Evolutionary conservation across 2,888 invertebrate genomes (phyloP).

Genomic region (Spodoptera exigua): DNA sequence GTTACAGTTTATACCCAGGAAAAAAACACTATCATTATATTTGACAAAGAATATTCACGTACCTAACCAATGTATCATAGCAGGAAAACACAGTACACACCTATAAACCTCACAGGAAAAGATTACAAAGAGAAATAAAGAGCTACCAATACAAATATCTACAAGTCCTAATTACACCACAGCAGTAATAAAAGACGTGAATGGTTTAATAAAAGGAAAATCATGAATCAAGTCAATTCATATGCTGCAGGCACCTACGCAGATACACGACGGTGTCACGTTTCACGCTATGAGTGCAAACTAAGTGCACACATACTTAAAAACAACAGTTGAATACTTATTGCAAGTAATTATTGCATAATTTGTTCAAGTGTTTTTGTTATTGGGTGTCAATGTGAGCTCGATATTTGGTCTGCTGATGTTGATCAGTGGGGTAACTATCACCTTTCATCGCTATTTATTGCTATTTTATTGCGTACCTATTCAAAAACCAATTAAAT

Average conservation of each 20-base stretch:
- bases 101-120: too few relatives aligned
- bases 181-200: slow-evolving; percentile 1
- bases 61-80: too few relatives aligned
- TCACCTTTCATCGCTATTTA: too few relatives aligned
- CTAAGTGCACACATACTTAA: slow-evolving; percentile 5
- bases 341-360: slow-evolving; percentile 8
- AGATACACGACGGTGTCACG: background rate
- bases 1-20: too few relatives aligned
- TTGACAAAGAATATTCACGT: too few relatives aligned
- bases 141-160: background rate
- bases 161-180: slow-evolving; percentile 33
- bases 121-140: too few relatives aligned
- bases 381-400: slow-evolving; percentile 10
- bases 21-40: too few relatives aligned
- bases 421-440: too few relatives aligned
- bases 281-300: slow-evolving; percentile 25
- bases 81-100: too few relatives aligned
- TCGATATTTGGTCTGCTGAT: slow-evolving; percentile 9
- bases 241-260: background rate
- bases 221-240: slow-evolving; percentile 1
- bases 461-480: too few relatives aligned
- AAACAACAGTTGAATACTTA: slow-evolving; percentile 12
- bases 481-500: too few relatives aligned
- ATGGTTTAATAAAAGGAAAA: slow-evolving; percentile 25
- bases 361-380: slow-evolving; percentile 9